Conservation (phyloP, 2,888 invertebrate species). For the Apamea crenata region DNA sequence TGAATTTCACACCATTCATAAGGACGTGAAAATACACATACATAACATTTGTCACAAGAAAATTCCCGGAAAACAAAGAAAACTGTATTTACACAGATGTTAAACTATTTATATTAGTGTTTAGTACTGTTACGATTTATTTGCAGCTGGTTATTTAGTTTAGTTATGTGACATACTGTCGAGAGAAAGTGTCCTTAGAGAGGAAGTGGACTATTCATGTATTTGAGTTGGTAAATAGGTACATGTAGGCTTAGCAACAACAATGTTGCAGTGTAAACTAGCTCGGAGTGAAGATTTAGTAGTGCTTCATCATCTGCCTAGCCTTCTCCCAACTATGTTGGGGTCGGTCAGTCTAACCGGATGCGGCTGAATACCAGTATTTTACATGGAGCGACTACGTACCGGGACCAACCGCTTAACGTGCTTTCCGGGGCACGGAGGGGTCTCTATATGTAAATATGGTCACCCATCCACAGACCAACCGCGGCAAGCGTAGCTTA, state of each 20-base stretch:
- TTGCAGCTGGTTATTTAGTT: conserved; percentile 36
- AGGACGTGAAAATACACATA: conserved; percentile 10
- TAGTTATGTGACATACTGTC: conserved; percentile 26
- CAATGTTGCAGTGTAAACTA: conserved; percentile 33
- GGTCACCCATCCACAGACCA: no score
- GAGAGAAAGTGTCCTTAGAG: conserved; percentile 50
- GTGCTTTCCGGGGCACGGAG: no score
- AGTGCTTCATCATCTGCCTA: no score
- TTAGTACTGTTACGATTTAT: conserved; percentile 39
- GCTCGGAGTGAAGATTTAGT: conserved; percentile 13
- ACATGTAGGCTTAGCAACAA: conserved; percentile 1
- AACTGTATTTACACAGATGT: conserved; percentile 33
- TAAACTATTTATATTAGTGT: conserved; percentile 31
- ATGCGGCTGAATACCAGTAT: no score
- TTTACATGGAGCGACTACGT: no score
- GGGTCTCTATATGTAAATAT: no score
- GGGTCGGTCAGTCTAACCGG: no score
- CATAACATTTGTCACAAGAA: conserved; percentile 37
- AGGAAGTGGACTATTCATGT: conserved; percentile 41
- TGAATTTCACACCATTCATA: not conserved
- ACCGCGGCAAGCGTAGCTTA: no score
- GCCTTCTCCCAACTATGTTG: no score
- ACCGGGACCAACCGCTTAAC: no score
- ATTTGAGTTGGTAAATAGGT: conserved; percentile 17
- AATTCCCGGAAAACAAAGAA: conserved; percentile 47